Conservation (phyloP, 2,797 vertebrate genomes). For the Rhincodon typus region DNA sequence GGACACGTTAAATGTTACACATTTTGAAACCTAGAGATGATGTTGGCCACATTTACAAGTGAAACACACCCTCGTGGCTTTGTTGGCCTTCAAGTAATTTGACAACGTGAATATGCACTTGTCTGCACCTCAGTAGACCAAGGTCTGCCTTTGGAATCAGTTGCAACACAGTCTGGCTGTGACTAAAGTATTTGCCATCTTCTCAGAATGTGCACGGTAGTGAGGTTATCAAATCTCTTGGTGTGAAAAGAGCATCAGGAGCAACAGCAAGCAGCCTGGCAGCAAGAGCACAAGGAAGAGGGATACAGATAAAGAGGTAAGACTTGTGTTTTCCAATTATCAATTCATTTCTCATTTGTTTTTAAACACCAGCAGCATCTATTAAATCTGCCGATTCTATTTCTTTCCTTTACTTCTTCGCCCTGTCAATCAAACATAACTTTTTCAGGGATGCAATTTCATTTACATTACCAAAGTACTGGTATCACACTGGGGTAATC, state of each 20-base stretch:
- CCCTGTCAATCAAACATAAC: background rate
- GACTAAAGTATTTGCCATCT: background rate
- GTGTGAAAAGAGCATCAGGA: slow-evolving; percentile 31
- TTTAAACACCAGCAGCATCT: slow-evolving; percentile 24
- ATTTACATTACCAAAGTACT: background rate
- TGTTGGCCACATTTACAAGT: background rate
- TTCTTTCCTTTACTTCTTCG: background rate
- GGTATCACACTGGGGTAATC: background rate
- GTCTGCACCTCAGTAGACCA: background rate
- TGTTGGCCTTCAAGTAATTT: background rate
- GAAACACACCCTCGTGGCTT: background rate
- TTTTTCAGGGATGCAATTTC: background rate
- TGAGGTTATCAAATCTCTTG: slow-evolving; percentile 28
- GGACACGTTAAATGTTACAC: background rate
- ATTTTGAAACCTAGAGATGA: background rate
- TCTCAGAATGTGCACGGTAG: background rate
- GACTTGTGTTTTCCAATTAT: slow-evolving; percentile 30
- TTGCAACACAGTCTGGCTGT: background rate
- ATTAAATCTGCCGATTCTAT: background rate
- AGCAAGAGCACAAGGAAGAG: background rate
- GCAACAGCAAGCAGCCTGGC: slow-evolving; percentile 32
- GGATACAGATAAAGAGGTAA: slow-evolving; percentile 30
- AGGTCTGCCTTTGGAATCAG: background rate
- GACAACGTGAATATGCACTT: background rate
- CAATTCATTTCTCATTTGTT: slow-evolving; percentile 30